Evolutionary conservation across 1,140 invertebrate species (phyloP), one percentile per base, ranked within the genome.

Genomic region (Galleria mellonella): DNA sequence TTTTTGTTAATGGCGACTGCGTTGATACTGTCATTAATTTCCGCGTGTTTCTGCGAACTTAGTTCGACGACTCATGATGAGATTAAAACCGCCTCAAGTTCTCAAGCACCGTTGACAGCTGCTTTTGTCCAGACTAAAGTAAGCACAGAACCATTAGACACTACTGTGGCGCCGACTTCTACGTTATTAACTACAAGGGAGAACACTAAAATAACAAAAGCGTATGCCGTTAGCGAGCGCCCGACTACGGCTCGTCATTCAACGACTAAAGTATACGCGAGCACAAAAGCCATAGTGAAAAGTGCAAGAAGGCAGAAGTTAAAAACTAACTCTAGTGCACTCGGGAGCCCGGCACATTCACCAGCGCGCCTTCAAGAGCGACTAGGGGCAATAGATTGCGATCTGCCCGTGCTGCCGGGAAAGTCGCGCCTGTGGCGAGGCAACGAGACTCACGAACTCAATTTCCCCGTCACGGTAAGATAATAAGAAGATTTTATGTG

Each of bases 371-470:
- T 89, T 33, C 88, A 89, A 69, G 89, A 90, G 74, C 89, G 88
- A 65, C 77, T 90, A 43, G 87, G 85, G 61, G 85, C 88, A 9
- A 72, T 90, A 45, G 88, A 89, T 59, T 91, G 90, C 61, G 89
- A 90, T 65, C 82, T 90, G 55, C 88, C 88, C 31, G 79, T 87
- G 35, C 65, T 91, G 50, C 89, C 90, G 29, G 77, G 84, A 42
- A 89, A 90, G 47, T 90, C 90, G 4, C 87, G 89, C 44, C 71
- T 91, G 43, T 91, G 90, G 90, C 86, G 89, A 17, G 89, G 89
- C 55, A 91, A 91, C 56, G 89, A 91, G 63, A 91, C 90, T 9
- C 89, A 90, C 51, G 90, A 91, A 57, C 83, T 91, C 46, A 86
- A 88, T 55, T 76, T 91, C 29, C 90, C 90, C 11, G 83, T 89